Conservation (phyloP, 2,113 vertebrate species). For the Elachura formosa region DNA sequence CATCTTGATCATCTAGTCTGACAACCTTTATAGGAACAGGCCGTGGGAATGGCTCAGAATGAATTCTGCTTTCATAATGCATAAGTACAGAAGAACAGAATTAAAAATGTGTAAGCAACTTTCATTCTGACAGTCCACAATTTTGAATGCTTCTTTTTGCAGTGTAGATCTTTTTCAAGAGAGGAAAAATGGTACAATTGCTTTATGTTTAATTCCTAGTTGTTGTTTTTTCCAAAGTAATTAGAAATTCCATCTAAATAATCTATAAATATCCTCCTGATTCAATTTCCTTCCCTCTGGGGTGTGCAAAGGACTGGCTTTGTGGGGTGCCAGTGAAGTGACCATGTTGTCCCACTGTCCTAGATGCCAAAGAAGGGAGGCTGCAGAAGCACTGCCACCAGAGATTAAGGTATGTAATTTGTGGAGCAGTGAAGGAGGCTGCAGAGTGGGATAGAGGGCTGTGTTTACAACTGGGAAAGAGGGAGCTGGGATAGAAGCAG, state of each 20-base stretch:
- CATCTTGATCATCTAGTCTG: constrained; percentile 48
- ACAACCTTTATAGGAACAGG: constrained; percentile 17
- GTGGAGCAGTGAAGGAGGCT: neutral
- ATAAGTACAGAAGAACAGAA: neutral
- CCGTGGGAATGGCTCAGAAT: neutral
- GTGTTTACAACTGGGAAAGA: neutral
- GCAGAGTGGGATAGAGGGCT: no score
- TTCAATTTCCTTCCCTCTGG: constrained; percentile 35
- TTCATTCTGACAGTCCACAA: neutral
- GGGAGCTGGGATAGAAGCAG: neutral
- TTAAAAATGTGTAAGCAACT: constrained; percentile 2
- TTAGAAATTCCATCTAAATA: neutral
- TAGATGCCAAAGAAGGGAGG: neutral
- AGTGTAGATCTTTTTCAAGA: neutral
- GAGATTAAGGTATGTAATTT: neutral
- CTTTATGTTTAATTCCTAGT: neutral
- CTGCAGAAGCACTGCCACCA: neutral
- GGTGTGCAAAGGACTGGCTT: neutral
- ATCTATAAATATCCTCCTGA: constrained; percentile 21
- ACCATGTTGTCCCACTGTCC: neutral
- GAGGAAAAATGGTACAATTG: neutral
- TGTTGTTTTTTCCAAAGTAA: neutral
- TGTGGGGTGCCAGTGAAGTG: neutral
- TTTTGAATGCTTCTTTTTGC: neutral
- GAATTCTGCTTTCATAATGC: constrained; percentile 38